Percentiles rank a stretch among this genome's conserved stretches.
These are phyloP conservation scores for Cichlasoma orientale DNA, from an alignment of 2,797 vertebrate genomes.

Conservation along the genomic window DNA sequence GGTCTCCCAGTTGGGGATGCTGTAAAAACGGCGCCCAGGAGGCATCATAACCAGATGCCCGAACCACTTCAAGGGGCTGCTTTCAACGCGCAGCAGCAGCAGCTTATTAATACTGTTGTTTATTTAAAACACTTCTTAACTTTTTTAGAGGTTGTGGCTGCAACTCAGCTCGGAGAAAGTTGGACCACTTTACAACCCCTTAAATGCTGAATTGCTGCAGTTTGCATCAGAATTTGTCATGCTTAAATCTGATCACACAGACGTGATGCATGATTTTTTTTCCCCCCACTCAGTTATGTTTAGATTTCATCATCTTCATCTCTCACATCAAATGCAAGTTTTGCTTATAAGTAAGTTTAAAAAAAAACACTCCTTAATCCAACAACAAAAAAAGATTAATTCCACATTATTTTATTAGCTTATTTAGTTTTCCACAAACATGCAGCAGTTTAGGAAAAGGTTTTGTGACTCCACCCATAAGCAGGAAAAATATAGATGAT, in stretches of 20 bases:
- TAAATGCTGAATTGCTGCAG: not conserved
- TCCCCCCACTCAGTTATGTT: not conserved
- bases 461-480: not conserved
- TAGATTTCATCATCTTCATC: not conserved
- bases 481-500: not conserved
- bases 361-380: not conserved
- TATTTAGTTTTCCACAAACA: not conserved
- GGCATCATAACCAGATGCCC: not conserved
- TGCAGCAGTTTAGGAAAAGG: not conserved
- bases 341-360: not conserved
- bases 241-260: not conserved
- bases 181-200: not conserved
- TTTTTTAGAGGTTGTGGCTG: not conserved
- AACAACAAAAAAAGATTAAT: not conserved
- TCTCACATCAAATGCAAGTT: not conserved
- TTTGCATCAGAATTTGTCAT: not conserved
- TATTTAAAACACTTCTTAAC: not conserved
- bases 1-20: too few species aligned
- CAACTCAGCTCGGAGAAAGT: not conserved
- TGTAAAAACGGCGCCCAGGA: too few species aligned
- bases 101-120: not conserved
- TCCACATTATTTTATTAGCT: not conserved
- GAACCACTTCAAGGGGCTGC: not conserved
- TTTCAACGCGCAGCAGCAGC: not conserved
- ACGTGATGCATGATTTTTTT: not conserved